These are phyloP conservation scores for Hassar affinis DNA, from an alignment of 2,113 vertebrate genomes.

Conservation along the genomic window DNA sequence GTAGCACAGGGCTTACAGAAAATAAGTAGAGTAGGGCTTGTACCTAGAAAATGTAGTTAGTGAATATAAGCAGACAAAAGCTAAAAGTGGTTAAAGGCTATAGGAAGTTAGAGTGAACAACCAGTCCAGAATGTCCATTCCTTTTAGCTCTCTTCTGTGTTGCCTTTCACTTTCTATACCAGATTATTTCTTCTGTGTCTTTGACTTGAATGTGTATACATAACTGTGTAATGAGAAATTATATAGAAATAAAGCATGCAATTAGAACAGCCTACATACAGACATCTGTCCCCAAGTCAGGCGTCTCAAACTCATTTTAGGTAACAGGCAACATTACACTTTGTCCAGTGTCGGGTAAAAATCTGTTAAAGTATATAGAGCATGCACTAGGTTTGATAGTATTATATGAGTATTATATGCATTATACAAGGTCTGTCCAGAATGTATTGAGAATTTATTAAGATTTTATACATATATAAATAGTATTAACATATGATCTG, in stretches of 20 bases:
- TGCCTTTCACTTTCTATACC: neutral
- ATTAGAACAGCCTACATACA: neutral
- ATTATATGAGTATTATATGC: too few species aligned
- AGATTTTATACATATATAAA: too few species aligned
- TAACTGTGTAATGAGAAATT: neutral
- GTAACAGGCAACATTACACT: neutral
- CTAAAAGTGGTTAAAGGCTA: neutral
- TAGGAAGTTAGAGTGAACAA: neutral
- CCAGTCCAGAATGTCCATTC: neutral
- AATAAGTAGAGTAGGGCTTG: neutral
- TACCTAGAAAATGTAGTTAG: neutral
- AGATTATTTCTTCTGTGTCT: neutral
- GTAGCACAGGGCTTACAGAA: neutral
- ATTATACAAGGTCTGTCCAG: too few species aligned
- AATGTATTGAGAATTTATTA: too few species aligned
- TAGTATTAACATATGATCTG: too few species aligned
- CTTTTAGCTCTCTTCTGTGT: neutral
- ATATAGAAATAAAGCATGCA: neutral
- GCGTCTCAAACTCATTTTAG: neutral
- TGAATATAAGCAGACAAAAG: neutral
- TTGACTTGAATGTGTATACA: neutral
- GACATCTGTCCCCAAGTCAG: neutral
- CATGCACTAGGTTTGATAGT: too few species aligned
- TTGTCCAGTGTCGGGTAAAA: neutral
- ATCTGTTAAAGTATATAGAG: too few species aligned